Evolutionary conservation across 2,113 vertebrate genomes (phyloP), one percentile per base, ranked within the genome.

Genomic region (Eurystomus gularis): DNA sequence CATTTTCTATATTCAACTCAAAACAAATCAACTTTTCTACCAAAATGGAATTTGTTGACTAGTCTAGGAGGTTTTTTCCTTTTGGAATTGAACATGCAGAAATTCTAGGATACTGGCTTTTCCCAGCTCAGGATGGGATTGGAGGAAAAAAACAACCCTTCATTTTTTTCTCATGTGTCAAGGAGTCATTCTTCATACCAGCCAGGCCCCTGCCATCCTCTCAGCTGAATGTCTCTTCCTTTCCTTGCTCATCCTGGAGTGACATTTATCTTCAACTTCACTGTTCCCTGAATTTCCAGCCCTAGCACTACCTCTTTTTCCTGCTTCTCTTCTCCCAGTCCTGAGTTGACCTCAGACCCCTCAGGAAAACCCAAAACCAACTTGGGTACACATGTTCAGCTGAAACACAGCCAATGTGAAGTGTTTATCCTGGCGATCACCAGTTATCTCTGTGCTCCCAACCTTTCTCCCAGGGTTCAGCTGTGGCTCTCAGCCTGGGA

Each of bases 21-120:
- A 95, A 96, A 92, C 93, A 96, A 82, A 95, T 95, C 93, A 92
- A 48, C 33, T 94, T 94, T 84, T 68, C 91, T 71, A 95, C 84
- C 58, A 44, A 65, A 82, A 57, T 64, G 87, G 82, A 77, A 82
- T 76, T 69, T 89, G 81, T 90, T 81, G 78, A 72, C 73, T 77
- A 9, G n/a, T 84, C 55, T 5, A 79, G 28, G 54, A 84, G 69
- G 14, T 20, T 75, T 91, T 92, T 78, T 29, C 15, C 42, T 85
- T 65, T 37, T 46, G 89, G 81, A 87, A 87, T 33, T 62, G 33
- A 62, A 68, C n/a, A 15, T 25, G 80, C 55, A 78, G 79, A 70
- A 93, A 70, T 86, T 58, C 71, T 77, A 70, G 68, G 57, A 71
- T 71, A 13, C 6, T 24, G 51, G 24, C 49, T 86, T 88, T 75